Base-by-base conservation (phyloP, 2,888 invertebrate genomes). In the Drosophila mulleri region DNA sequence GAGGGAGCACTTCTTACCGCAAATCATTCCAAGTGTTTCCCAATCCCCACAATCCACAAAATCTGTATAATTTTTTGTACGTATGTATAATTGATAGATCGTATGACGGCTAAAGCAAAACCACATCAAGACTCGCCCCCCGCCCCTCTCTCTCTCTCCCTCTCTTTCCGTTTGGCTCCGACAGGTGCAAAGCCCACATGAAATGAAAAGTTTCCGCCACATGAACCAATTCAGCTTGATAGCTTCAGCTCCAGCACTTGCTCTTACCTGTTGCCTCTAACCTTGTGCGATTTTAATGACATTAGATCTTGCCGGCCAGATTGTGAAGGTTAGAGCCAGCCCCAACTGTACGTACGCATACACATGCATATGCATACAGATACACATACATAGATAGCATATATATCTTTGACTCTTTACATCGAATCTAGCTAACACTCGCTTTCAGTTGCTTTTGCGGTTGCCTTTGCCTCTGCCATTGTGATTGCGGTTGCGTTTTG, bases 251-350 rank as follows among this genome's bases (percentile, higher is more conserved):
- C 23, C 16, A 26, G 39, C 37, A 32, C 20, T 37, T 53, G 52
- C 52, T 35, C 32, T 37, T 18, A 47, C 44, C 62, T 37, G 66
- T 26, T 60, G 57, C 54, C 65, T 61, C 60, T 67, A 82, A 78
- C 86, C 88, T 88, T 88, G 86, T 72, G 78, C 82, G 75, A 78
- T 72, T 83, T 83, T 78, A 82, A 83, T 78, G 87, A 78, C 81
- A 87, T 79, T 79, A 84, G 85, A 84, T 87, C 75, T 67, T 37
- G 64, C 60, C 60, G 66, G 53, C 45, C 60, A 63, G 81, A 79
- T 83, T 74, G 69, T 62, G 78, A 74, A 82, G 87, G 80, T 84
- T 80, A 84, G 35, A 11, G n/a, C 45, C 45, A 58, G 58, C 58
- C 35, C 35, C 56, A n/a, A 26, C 32, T 1, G 14, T 45, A 26